Evolutionary conservation across 2,113 vertebrate species (phyloP), one percentile per base, ranked within the genome.

Genomic region (Octodon degus): DNA sequence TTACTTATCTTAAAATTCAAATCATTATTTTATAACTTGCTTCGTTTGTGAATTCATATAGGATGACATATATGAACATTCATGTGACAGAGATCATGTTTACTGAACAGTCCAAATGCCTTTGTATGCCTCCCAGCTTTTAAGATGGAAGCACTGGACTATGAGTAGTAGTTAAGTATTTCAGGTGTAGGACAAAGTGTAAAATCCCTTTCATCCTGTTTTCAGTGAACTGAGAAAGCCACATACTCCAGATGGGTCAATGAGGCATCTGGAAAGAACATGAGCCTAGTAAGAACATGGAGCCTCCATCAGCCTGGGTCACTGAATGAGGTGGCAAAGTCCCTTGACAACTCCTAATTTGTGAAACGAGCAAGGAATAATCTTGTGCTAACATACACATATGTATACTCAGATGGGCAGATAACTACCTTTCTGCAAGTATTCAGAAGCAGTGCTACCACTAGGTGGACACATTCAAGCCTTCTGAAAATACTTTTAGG

Each of bases 21-120:
- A 62, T 25, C 65, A 86, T 84, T 94, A 86, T 67, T 94, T 95
- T 91, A 91, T 32, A 86, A 84, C 40, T 86, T 93, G 43, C 4
- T 93, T 95, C 22, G 65, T 90, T n/a, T 92, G 24, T 89, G 86
- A 96, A 88, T 88, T 68, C 83, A 94, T 60, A 80, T 11, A 86
- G 13, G 32, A 62, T 91, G 50, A 92, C 27, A 93, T 5, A 11
- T 47, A 76, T 14, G 47, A 65, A 47, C 34, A 81, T 40, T 93
- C 14, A 79, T 25, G 53, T 89, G 77, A 55, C 40, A 86, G 77
- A 94, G 55, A 83, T 5, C 82, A 27, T 77, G 37, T 30, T 95
- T 86, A 96, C 34, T 53, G 80, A 86, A 79, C n/a, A 93, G n/a
- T 92, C 80, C 80, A 50, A 0, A 11, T 82, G 27, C 53, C 95